Base-by-base conservation (phyloP, 2,797 vertebrate species). In the Tapera naevia region DNA sequence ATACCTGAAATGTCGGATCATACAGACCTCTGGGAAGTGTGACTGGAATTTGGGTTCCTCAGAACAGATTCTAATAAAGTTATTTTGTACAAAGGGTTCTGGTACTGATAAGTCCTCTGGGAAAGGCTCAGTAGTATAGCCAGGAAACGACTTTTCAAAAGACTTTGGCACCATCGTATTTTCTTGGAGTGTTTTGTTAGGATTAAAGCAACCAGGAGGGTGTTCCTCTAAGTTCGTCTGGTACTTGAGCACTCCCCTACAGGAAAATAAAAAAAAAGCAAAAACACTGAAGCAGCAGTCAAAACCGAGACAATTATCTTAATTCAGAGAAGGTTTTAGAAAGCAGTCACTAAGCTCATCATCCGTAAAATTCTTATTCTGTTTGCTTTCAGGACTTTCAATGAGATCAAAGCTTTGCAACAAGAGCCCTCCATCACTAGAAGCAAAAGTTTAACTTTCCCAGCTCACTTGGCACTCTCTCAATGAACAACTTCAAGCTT, bases 191-290 rank as follows among this genome's bases (percentile, higher is more conserved):
- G 98, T 98, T 97, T 96, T 97, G 96, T 99, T 99, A 94, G 97
- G 97, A 95, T 86, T 93, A 84, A 98, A 88, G 97, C 99, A 99
- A 93, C 99, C 99, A 35, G 99, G 99, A 86, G 98, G 98, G 69
- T 99, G 99, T 50, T 98, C 96, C 67, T 99, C 98, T 73, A 99
- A 88, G 91, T 99, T 99, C 89, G 97, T 98, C 91, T 99, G 99
- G 97, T 99, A 99, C 97, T 99, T 99, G 87, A 99, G 97, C 84
- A 98, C 98, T 37, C 99, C 99, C 81, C 99, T 99, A 56, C 10
- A 95, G 37, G 35, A 92, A 92, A 78, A 64, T 8, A 81, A 33
- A 56, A 93, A n/a, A n/a, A 91, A 15, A 71, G 41, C n/a, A 61
- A 75, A 89, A 65, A 85, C 17, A 30, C 39, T 30, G 33, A 41